These are phyloP conservation scores for Microctenopoma lineatum DNA, from an alignment of 2,797 vertebrate species.

Conservation along the genomic window DNA sequence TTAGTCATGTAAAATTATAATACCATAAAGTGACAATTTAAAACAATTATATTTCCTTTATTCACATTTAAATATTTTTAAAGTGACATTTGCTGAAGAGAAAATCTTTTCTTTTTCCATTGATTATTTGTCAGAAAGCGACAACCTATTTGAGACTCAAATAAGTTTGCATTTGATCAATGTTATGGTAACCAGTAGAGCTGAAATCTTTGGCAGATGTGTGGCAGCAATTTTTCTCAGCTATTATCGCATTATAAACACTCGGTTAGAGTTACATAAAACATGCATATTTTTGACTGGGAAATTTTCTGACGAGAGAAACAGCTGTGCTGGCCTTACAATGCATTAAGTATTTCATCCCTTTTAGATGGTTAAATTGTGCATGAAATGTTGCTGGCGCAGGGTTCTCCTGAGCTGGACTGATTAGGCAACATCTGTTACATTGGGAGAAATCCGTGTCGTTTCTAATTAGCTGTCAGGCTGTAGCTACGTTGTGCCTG, in stretches of 20 bases:
- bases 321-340: constrained; percentile 99
- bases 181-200: constrained; percentile 71
- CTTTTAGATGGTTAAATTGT: constrained; percentile 99
- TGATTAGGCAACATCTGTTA: constrained; percentile 99
- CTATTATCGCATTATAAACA: constrained; percentile 99
- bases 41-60: not conserved
- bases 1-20: constrained; percentile 1
- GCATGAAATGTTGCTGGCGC: constrained; percentile 99
- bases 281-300: constrained; percentile 96
- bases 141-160: constrained; percentile 45
- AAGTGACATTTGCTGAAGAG: constrained; percentile 2
- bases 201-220: constrained; percentile 92
- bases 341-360: constrained; percentile 99
- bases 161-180: constrained; percentile 64
- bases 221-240: constrained; percentile 91
- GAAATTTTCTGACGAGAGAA: constrained; percentile 94
- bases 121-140: constrained; percentile 45
- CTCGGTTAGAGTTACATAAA: constrained; percentile 99
- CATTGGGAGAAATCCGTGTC: constrained; percentile 99
- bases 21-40: not conserved
- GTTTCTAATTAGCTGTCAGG: constrained; percentile 99
- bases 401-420: constrained; percentile 97
- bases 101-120: constrained; percentile 32
- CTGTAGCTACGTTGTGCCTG: constrained; percentile 97
- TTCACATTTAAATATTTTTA: not conserved